Evolutionary conservation across 2,888 invertebrate genomes (phyloP), one percentile per base, ranked within the genome.

Genomic region (Protophormia terraenovae): DNA sequence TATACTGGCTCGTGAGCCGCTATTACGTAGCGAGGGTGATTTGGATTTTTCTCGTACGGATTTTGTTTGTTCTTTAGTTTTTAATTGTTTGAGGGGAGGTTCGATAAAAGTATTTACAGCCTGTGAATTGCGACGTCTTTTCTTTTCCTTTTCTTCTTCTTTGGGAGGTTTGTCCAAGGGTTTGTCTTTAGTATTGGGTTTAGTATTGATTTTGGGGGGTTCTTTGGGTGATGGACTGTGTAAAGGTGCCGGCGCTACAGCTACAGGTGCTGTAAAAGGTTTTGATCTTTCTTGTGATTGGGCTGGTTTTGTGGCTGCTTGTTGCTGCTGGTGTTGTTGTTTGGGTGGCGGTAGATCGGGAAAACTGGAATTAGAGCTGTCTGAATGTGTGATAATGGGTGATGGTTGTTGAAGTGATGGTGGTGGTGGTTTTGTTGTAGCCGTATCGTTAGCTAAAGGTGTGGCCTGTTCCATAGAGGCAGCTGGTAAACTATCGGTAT

Each of bases 131-230:
- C 91, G 89, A 50, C 92, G 89, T 0, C 90, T 89, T 89, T 95
- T 95, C 87, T 95, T 95, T 50, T 95, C 94, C 87, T 94, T 94
- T 85, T 87, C 87, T 16, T 83, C 80, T 38, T 86, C 86, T 77
- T 86, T 87, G 4, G 78, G 45, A 6, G 64, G 55, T 50, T 95
- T 95, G 86, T 95, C 95, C 16, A 47, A 8, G 5, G 92, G 91
- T 69, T 93, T 93, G 58, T 94, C 94, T 73, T 81, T 84, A 6
- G 67, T 67, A 16, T 35, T 66, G 12, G 73, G 67, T 94, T 93
- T 76, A 24, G 22, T n/a, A n/a, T n/a, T 29, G 8, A 29, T 8
- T 77, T 85, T 86, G 10, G 83, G 38, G 38, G 82, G 38, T 58
- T 79, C 83, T 72, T 82, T 83, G 32, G 47, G 7, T n/a, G 60